phyloP scores from a whole-genome alignment of 2,113 vertebrate genomes.

The Cyprinodon variegatus region DNA sequence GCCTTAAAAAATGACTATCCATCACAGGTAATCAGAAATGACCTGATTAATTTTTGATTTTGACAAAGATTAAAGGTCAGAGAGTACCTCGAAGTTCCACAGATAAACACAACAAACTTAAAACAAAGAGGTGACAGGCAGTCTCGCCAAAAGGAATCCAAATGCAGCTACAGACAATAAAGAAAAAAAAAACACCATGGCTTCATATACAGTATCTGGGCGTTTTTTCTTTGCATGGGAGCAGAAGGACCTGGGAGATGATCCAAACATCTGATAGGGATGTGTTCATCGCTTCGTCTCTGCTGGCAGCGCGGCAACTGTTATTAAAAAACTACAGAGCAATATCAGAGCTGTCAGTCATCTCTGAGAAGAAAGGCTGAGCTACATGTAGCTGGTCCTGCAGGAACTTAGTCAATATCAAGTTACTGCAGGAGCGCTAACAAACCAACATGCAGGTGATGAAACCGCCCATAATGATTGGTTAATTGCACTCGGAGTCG shows the following conservation, averaged over 20 bases:
- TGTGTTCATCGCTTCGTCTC: slow-evolving; percentile 56
- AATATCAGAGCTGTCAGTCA: slow-evolving; percentile 77
- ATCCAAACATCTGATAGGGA: slow-evolving; percentile 57
- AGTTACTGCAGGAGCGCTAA: background rate
- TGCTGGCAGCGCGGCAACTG: slow-evolving; percentile 32
- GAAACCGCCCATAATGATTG: background rate
- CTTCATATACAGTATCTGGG: slow-evolving; percentile 17
- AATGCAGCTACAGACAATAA: background rate
- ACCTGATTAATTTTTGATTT: slow-evolving; percentile 8
- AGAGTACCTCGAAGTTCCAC: background rate
- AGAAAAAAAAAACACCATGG: background rate
- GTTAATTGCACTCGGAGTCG: background rate
- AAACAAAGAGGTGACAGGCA: background rate
- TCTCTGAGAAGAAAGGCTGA: slow-evolving; percentile 47
- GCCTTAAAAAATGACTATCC: background rate
- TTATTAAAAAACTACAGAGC: slow-evolving; percentile 77
- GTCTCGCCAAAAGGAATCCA: background rate
- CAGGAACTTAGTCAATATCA: slow-evolving; percentile 6
- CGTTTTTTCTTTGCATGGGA: slow-evolving; percentile 8
- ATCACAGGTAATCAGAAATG: background rate
- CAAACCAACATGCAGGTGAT: background rate
- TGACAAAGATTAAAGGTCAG: background rate
- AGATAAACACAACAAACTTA: background rate
- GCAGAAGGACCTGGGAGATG: slow-evolving; percentile 13
- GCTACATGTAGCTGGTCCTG: slow-evolving; percentile 29